phyloP scores from a whole-genome alignment of 2,888 invertebrate species.

The Cenopis cana region DNA sequence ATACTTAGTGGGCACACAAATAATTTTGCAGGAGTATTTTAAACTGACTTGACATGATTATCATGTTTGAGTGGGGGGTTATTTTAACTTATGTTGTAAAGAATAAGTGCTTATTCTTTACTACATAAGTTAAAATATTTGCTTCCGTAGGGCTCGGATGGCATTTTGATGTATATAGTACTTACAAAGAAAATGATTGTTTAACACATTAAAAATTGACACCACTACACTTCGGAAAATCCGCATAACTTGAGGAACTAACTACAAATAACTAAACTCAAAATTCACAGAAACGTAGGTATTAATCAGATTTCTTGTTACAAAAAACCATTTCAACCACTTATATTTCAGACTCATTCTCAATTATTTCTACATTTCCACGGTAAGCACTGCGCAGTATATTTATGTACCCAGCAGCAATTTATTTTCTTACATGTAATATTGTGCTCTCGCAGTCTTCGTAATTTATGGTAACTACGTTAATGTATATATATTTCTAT shows the following conservation, averaged over 20 bases:
- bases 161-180: too few relatives aligned
- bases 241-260: background rate
- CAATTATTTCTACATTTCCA: constrained; percentile 27
- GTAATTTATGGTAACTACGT: constrained; percentile 39
- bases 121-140: too few relatives aligned
- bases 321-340: background rate
- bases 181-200: too few relatives aligned
- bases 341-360: background rate
- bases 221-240: background rate
- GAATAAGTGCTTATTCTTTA: too few relatives aligned
- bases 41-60: too few relatives aligned
- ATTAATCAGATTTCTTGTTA: background rate
- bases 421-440: constrained; percentile 40
- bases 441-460: constrained; percentile 26
- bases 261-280: background rate
- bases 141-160: too few relatives aligned
- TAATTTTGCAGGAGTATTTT: too few relatives aligned
- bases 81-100: too few relatives aligned
- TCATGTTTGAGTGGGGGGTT: too few relatives aligned
- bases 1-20: too few relatives aligned
- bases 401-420: constrained; percentile 26
- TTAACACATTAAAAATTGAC: too few relatives aligned
- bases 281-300: background rate
- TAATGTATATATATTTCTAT: constrained; percentile 32
- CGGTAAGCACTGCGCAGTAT: constrained; percentile 13